These are phyloP conservation scores for Danio rerio DNA, from an alignment of 2,113 vertebrate species.

Conservation along the genomic window DNA sequence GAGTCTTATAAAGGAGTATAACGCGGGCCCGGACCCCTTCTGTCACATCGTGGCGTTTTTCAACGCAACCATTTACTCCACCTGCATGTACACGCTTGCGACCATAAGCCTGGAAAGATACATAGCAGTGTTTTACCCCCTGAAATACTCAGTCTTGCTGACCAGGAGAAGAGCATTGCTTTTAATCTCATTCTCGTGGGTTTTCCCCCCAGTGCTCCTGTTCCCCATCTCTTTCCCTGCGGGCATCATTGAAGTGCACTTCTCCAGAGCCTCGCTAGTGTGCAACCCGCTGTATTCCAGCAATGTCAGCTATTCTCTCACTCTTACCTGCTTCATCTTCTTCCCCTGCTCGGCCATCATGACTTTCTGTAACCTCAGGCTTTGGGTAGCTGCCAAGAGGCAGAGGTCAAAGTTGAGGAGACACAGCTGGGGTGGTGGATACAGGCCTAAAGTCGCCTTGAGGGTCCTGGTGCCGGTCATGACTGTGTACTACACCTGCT, in stretches of 20 bases:
- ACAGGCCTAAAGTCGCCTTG: constrained; percentile 74
- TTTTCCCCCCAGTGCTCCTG: constrained; percentile 77
- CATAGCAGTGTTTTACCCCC: constrained; percentile 81
- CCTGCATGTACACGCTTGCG: constrained; percentile 82
- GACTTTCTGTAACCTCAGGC: constrained; percentile 79
- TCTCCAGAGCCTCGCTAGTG: constrained; percentile 81
- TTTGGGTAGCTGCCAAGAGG: constrained; percentile 80
- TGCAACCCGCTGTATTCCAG: constrained; percentile 84
- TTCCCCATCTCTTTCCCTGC: constrained; percentile 77
- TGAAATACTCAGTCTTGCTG: constrained; percentile 77
- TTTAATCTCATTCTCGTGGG: constrained; percentile 80
- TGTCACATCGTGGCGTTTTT: constrained; percentile 82
- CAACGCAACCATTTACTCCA: constrained; percentile 80
- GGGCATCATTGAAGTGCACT: constrained; percentile 79
- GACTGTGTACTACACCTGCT: constrained; percentile 82
- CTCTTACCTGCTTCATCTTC: constrained; percentile 79
- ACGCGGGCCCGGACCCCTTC: constrained; percentile 69
- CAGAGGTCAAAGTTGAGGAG: constrained; percentile 73
- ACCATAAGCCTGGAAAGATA: constrained; percentile 83
- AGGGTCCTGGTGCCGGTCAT: constrained; percentile 82
- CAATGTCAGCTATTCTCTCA: constrained; percentile 76
- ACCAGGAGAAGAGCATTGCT: constrained; percentile 72
- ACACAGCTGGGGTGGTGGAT: constrained; percentile 58
- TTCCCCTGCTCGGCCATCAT: constrained; percentile 82
- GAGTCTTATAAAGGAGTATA: constrained; percentile 76